Conservation (phyloP, 2,888 invertebrate genomes). For the Acleris literana region DNA sequence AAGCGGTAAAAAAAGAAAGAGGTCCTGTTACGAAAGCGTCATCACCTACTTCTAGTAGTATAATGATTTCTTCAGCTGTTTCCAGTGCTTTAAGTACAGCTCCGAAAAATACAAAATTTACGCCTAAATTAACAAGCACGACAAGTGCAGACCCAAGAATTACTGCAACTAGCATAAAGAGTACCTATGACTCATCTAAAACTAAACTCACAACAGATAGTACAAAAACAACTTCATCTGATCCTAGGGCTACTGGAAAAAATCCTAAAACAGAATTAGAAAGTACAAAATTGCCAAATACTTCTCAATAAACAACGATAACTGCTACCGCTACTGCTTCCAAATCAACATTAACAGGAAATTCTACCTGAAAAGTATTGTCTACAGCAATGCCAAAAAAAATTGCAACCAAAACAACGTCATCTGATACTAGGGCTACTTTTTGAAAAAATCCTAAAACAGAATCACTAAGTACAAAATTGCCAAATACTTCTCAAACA, state of each 20-base stretch:
- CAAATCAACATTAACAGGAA: background rate
- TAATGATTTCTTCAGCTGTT: conserved; percentile 20
- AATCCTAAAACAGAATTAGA: background rate
- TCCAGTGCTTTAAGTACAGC: conserved; percentile 14
- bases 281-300: background rate
- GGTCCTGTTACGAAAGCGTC: conserved; percentile 32
- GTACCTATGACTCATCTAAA: conserved; percentile 25
- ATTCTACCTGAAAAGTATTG: background rate
- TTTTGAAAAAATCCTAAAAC: background rate
- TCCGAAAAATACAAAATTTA: conserved; percentile 27
- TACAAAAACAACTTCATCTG: conserved; percentile 27
- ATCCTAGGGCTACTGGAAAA: background rate
- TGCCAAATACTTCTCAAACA: background rate
- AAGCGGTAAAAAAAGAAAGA: conserved; percentile 38
- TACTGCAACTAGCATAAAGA: conserved; percentile 22
- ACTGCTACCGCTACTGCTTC: background rate
- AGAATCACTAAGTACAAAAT: background rate
- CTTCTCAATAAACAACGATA: background rate
- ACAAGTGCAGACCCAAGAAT: conserved; percentile 8
- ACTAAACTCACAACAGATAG: conserved; percentile 36
- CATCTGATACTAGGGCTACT: conserved; percentile 15
- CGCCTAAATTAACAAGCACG: conserved; percentile 36
- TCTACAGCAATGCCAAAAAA: no score
- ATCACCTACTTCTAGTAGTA: conserved; percentile 20
- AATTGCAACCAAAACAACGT: conserved; percentile 28